Evolutionary conservation across 2,797 vertebrate species (phyloP).

Genomic region (Amazonetta brasiliensis): DNA sequence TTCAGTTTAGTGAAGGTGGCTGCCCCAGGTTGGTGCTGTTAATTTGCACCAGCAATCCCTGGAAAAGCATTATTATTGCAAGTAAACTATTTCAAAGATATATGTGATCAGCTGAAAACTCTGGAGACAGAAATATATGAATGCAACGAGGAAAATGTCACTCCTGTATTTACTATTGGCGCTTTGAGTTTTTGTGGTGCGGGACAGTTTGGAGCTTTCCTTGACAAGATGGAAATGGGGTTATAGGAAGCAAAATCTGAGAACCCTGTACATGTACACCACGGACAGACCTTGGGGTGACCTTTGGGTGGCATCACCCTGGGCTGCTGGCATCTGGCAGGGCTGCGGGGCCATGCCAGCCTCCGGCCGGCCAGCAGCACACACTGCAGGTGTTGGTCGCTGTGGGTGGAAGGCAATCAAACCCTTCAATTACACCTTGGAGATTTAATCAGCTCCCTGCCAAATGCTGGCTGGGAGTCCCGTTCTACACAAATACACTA

Average conservation of each 20-base stretch:
- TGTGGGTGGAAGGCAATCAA: constrained; percentile 65
- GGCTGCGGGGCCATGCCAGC: not conserved
- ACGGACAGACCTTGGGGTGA: not conserved
- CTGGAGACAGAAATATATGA: not conserved
- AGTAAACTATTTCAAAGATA: not conserved
- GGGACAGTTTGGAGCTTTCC: not conserved
- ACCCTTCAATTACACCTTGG: constrained; percentile 70
- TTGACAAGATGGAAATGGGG: not conserved
- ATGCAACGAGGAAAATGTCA: not conserved
- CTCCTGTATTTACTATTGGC: not conserved
- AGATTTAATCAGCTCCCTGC: constrained; percentile 74
- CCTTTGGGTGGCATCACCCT: not conserved
- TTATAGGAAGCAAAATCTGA: not conserved
- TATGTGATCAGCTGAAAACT: not conserved
- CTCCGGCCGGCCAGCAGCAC: not conserved
- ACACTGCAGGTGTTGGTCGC: constrained; percentile 39
- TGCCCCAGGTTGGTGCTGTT: not conserved
- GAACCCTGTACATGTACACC: not conserved
- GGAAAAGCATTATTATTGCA: not conserved
- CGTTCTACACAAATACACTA: constrained; percentile 49
- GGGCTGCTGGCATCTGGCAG: not conserved
- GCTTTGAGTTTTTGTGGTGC: not conserved
- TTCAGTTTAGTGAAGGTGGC: not conserved
- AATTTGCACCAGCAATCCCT: not conserved
- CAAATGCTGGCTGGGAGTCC: constrained; percentile 47